Conservation (phyloP, 2,797 vertebrate genomes). For the Echeneis naucrates region DNA sequence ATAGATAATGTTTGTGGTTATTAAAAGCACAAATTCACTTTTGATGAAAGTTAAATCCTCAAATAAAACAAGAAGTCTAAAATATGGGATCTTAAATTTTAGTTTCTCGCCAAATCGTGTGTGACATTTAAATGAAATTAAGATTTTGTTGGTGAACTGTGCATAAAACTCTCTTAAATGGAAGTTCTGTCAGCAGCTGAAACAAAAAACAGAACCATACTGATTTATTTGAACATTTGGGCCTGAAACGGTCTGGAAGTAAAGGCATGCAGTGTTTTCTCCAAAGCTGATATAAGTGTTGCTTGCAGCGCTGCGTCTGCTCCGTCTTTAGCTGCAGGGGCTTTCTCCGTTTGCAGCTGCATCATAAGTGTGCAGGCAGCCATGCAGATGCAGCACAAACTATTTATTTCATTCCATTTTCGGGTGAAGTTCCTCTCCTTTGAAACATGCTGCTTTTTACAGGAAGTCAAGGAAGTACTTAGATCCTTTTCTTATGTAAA, state of each 20-base stretch:
- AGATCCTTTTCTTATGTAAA: background rate
- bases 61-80: no score
- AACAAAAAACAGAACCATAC: no score
- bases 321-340: background rate
- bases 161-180: background rate
- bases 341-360: conserved; percentile 23
- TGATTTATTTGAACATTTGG: background rate
- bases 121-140: background rate
- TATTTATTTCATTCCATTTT: background rate
- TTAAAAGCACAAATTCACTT: no score
- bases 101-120: no score
- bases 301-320: conserved; percentile 29
- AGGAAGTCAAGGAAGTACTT: background rate
- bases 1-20: no score
- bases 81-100: no score
- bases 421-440: background rate
- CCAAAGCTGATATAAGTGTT: conserved; percentile 30
- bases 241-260: background rate
- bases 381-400: background rate
- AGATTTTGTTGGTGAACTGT: background rate
- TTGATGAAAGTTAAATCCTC: no score
- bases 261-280: background rate
- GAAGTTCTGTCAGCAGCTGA: background rate
- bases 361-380: background rate
- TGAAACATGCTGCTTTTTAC: background rate